These are phyloP conservation scores for Diploscapter pachys DNA, from an alignment of 1,140 invertebrate species.

Conservation along the genomic window DNA sequence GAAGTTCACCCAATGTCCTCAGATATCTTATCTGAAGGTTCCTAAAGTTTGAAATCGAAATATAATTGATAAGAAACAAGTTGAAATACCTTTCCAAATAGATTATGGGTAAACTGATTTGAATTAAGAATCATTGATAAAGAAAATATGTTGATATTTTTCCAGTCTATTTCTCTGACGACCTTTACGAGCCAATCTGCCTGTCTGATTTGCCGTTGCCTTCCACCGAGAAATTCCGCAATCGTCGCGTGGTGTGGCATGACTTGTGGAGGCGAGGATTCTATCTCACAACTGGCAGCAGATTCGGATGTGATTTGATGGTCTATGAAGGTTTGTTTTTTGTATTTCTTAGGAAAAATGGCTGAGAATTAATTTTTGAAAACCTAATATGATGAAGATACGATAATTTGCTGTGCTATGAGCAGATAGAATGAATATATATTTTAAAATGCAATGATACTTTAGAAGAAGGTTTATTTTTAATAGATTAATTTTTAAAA, in stretches of 20 bases:
- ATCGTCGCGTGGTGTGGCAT: constrained; percentile 66
- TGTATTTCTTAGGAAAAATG: too few relatives aligned
- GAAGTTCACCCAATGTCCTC: too few relatives aligned
- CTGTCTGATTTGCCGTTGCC: constrained; percentile 9
- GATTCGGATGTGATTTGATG: constrained; percentile 83
- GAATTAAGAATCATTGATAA: not conserved
- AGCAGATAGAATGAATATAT: too few relatives aligned
- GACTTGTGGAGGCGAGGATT: constrained; percentile 77
- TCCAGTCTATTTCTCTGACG: constrained; percentile 15
- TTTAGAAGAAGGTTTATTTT: too few relatives aligned
- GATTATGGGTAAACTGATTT: not conserved
- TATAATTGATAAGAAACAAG: not conserved
- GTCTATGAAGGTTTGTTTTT: constrained; percentile 66
- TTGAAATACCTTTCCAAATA: not conserved
- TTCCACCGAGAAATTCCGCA: constrained; percentile 16
- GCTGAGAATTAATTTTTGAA: too few relatives aligned
- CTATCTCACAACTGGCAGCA: constrained; percentile 74
- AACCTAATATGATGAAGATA: too few relatives aligned
- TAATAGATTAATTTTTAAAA: too few relatives aligned
- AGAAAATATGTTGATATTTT: not conserved
- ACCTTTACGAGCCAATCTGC: constrained; percentile 25
- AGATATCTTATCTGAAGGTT: too few relatives aligned
- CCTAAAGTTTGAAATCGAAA: too few relatives aligned
- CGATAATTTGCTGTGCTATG: too few relatives aligned
- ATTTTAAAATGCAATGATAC: too few relatives aligned